Evolutionary conservation across 2,113 vertebrate species (phyloP).

Genomic region (Phalacrocorax carbo): DNA sequence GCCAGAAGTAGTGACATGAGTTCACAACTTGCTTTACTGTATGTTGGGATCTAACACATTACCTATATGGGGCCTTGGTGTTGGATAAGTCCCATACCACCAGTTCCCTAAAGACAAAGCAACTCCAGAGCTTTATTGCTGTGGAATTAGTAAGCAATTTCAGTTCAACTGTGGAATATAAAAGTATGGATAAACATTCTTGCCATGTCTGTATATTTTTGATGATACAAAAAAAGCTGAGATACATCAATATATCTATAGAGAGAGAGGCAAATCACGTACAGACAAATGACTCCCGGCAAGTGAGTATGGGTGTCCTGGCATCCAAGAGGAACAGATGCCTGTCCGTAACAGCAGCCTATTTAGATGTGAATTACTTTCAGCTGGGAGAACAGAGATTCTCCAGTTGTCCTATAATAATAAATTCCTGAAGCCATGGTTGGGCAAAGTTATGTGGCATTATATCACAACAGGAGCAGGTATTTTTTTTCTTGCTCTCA

Average conservation of each 20-base stretch:
- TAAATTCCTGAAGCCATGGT: not conserved
- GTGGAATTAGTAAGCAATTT: not conserved
- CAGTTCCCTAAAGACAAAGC: not conserved
- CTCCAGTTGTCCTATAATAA: not conserved
- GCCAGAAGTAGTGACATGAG: not conserved
- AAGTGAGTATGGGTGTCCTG: fast-evolving
- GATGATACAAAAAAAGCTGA: not conserved
- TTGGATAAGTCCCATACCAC: fast-evolving
- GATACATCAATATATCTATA: not conserved
- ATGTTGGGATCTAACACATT: not conserved
- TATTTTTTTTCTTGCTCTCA: not conserved
- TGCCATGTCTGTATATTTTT: not conserved
- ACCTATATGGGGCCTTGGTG: not conserved
- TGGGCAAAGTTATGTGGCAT: fast-evolving
- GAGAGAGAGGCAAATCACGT: not conserved
- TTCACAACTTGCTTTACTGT: not conserved
- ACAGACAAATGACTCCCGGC: not conserved
- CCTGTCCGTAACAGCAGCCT: not conserved
- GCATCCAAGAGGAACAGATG: not conserved
- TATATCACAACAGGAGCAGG: no score
- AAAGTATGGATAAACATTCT: not conserved
- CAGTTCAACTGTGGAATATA: not conserved
- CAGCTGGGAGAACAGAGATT: not conserved
- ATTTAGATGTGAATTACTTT: not conserved
- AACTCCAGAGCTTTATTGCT: not conserved